Percentiles rank a stretch among this genome's conserved stretches.
phyloP scores from a whole-genome alignment of 2,888 invertebrate genomes.

The Cataglyphis livida region DNA sequence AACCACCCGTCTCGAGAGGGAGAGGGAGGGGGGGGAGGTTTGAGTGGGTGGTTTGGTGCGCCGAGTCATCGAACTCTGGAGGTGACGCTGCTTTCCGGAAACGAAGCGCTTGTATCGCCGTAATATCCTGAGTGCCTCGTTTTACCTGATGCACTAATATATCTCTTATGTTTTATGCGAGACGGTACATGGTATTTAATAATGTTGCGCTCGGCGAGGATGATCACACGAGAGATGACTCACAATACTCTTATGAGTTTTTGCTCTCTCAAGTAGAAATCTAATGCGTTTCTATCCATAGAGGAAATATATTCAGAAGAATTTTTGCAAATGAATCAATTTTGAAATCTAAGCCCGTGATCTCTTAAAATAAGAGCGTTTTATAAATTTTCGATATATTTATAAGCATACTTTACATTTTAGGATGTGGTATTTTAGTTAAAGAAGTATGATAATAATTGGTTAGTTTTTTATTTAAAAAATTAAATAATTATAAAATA shows the following conservation, averaged over 20 bases:
- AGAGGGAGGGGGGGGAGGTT: background rate
- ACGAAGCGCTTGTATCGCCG: slow-evolving; percentile 53
- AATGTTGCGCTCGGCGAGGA: background rate
- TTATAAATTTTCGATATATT: background rate
- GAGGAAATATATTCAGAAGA: background rate
- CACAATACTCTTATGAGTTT: background rate
- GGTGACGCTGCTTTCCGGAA: slow-evolving; percentile 44
- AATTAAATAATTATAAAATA: no score
- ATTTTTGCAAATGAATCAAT: background rate
- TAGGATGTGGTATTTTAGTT: background rate
- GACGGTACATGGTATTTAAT: background rate
- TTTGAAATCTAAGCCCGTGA: background rate
- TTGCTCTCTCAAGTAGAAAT: background rate
- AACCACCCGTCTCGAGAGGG: background rate
- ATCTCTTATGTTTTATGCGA: slow-evolving; percentile 53
- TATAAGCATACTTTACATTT: background rate
- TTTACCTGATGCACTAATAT: slow-evolving; percentile 41
- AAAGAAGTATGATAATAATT: background rate
- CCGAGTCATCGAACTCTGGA: slow-evolving; percentile 58
- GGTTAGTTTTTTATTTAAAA: no score
- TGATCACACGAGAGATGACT: background rate
- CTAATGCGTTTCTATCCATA: background rate
- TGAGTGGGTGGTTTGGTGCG: background rate
- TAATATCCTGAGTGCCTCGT: slow-evolving; percentile 61
- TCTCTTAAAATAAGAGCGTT: background rate